Conservation (phyloP, 2,113 vertebrate genomes). For the Varanus komodoensis region DNA sequence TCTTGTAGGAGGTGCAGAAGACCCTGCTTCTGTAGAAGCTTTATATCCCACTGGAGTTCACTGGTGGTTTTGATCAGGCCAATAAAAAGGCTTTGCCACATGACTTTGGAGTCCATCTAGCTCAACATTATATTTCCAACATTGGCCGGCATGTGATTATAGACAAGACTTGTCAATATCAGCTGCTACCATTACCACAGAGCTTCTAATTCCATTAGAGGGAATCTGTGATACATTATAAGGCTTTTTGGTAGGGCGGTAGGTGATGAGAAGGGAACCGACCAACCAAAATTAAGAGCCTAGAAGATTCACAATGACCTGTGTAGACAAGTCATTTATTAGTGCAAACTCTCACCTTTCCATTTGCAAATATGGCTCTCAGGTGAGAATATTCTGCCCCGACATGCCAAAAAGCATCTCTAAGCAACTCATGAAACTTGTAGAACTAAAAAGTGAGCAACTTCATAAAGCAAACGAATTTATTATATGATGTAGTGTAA, state of each 20-base stretch:
- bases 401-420: conserved; percentile 61
- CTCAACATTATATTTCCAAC: background rate
- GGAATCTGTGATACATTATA: conserved; percentile 48
- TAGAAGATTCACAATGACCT: conserved; percentile 49
- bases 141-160: background rate
- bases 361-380: conserved; percentile 65
- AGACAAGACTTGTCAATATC: background rate
- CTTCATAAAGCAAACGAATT: background rate
- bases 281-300: conserved; percentile 52
- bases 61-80: background rate
- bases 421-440: conserved; percentile 63
- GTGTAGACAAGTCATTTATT: conserved; percentile 63
- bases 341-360: conserved; percentile 68
- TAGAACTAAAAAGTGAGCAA: background rate
- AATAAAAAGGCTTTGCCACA: background rate
- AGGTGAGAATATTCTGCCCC: conserved; percentile 10
- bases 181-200: conserved; percentile 43
- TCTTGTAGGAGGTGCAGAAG: background rate
- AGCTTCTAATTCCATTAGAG: conserved; percentile 54
- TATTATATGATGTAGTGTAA: background rate
- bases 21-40: background rate
- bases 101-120: background rate
- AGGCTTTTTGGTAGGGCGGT: conserved; percentile 22
- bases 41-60: background rate
- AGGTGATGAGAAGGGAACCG: conserved; percentile 33